Percentiles rank a stretch among this genome's conserved stretches.
phyloP scores from a whole-genome alignment of 2,113 vertebrate species.

The Lathamus discolor region DNA sequence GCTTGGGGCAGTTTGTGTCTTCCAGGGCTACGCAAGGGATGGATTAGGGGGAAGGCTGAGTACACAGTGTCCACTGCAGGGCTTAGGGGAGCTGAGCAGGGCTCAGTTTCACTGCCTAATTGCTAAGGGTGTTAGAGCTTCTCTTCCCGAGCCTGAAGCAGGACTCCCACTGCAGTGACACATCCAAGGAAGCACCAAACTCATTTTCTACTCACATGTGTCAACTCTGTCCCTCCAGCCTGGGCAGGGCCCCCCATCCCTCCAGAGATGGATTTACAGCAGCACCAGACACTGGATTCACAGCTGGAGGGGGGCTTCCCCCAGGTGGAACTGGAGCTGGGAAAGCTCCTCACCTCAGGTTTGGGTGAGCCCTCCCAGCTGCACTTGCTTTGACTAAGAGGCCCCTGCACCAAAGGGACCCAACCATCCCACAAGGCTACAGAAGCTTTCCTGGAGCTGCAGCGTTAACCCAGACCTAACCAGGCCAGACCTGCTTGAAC shows the following conservation, averaged over 20 bases:
- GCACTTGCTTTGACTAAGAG: background rate
- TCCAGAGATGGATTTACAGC: background rate
- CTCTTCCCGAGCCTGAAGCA: background rate
- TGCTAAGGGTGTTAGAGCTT: background rate
- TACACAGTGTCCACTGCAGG: accelerated
- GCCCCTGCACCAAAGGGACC: background rate
- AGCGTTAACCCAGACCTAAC: accelerated
- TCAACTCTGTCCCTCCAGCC: background rate
- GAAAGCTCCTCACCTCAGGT: background rate
- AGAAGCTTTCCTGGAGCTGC: background rate
- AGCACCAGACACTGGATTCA: accelerated
- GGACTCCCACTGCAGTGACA: background rate
- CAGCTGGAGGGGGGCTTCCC: background rate
- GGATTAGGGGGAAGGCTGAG: background rate
- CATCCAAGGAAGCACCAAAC: background rate
- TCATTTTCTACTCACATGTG: accelerated
- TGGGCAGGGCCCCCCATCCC: background rate
- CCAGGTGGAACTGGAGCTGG: background rate
- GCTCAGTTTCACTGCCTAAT: background rate
- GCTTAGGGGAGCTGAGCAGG: background rate
- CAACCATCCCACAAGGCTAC: accelerated
- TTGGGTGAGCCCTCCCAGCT: background rate
- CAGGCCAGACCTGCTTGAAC: background rate
- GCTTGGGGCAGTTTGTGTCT: background rate
- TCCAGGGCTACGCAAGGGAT: accelerated